Evolutionary conservation across 2,113 vertebrate genomes (phyloP), one percentile per base, ranked within the genome.

Genomic region (Phalacrocorax carbo): DNA sequence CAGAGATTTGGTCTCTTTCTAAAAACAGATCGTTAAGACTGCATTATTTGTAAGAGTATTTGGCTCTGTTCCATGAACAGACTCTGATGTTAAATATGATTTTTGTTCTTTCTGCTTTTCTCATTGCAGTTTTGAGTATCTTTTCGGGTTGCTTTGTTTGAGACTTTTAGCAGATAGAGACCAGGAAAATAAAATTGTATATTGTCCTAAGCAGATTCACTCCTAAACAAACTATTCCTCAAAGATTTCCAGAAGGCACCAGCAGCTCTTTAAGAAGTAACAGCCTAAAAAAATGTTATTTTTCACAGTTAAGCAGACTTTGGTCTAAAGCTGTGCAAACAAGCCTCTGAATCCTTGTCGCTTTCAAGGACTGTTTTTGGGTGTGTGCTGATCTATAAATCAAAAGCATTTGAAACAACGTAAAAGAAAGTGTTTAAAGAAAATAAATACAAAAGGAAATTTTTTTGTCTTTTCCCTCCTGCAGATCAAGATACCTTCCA

Each of bases 301-400:
- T 97, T 97, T 87, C 94, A 97, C 87, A 97, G 95, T 83, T 96
- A 97, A 95, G 77, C 92, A 95, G 92, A 94, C 44, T 96, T 97
- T 93, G 73, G 88, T 94, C 79, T 86, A 96, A 98, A 97, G 94
- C 90, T 91, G 97, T 90, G 34, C 94, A 97, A 97, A 96, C 81
- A 97, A 94, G 78, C 77, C 95, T 93, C 66, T 81, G 72, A 95
- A 97, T 91, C 68, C 62, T 90, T 91, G 89, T 70, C 0, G 8
- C 76, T 95, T 95, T 94, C 81, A 95, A 52, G 38, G 82, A 29
- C 88, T 82, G 73, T 11, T 94, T 96, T 96, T 85, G 87, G 94
- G 96, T 93, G 90, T 77, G 66, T 91, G 36, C 49, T 95, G 38
- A 90, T 91, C 61, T 76, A 60, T 68, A 86, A 96, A 96, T 96